These are phyloP conservation scores for Clepsis dumicolana DNA, from an alignment of 2,888 invertebrate genomes.

Conservation along the genomic window DNA sequence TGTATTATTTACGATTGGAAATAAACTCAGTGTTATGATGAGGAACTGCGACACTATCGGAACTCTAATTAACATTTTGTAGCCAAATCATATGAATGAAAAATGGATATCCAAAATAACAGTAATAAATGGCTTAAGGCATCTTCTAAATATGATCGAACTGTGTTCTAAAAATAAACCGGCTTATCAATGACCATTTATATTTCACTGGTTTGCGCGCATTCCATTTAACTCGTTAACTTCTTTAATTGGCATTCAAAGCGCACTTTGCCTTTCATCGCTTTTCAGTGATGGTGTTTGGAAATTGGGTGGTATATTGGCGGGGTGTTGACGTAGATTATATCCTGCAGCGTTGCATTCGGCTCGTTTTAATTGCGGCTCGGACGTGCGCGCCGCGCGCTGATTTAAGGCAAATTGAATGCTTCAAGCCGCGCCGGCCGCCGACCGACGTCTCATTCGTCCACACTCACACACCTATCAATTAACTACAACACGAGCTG, in stretches of 20 bases:
- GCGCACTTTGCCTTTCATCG: conserved; percentile 40
- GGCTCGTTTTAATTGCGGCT: conserved; percentile 72
- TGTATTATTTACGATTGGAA: conserved; percentile 28
- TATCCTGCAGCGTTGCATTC: conserved; percentile 63
- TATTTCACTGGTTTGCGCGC: not conserved
- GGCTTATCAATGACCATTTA: not conserved
- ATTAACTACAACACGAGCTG: conserved; percentile 65
- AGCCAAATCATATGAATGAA: not conserved
- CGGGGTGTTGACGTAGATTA: conserved; percentile 67
- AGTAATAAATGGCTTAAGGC: not conserved
- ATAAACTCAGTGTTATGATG: not conserved
- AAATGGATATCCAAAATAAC: not conserved
- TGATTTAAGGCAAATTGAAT: conserved; percentile 79
- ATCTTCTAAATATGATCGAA: not conserved
- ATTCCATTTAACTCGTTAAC: conserved; percentile 18
- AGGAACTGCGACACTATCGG: not conserved
- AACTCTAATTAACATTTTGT: not conserved
- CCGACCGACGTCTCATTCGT: conserved; percentile 66
- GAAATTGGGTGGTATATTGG: conserved; percentile 60
- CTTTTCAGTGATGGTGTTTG: conserved; percentile 53
- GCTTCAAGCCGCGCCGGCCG: conserved; percentile 62
- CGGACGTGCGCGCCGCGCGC: conserved; percentile 59
- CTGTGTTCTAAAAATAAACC: not conserved
- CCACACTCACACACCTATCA: conserved; percentile 62
- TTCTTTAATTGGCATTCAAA: conserved; percentile 37